Evolutionary conservation across 2,797 vertebrate species (phyloP).

Genomic region (Echiichthys vipera): DNA sequence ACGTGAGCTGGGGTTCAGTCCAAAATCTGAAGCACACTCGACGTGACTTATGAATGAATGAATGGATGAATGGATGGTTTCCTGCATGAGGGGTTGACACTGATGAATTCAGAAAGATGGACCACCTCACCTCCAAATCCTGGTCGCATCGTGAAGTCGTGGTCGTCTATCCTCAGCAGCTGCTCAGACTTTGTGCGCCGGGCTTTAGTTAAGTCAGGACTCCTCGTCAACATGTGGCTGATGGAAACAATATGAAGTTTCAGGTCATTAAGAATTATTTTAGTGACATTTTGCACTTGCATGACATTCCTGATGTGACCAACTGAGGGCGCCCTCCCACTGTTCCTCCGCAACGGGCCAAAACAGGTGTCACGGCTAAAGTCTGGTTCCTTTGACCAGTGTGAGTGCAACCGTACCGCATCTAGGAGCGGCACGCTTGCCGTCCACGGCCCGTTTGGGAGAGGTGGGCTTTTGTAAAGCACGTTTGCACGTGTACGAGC

Average conservation of each 20-base stretch:
- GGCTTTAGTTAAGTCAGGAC: conserved; percentile 91
- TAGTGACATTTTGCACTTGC: too few species aligned
- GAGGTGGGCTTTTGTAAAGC: too few species aligned
- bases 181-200: conserved; percentile 90
- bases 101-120: background rate
- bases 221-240: conserved; percentile 89
- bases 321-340: too few species aligned
- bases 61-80: background rate
- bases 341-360: too few species aligned
- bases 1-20: background rate
- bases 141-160: conserved; percentile 96
- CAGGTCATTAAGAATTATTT: background rate
- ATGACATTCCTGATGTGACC: background rate
- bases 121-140: conserved; percentile 91
- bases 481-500: too few species aligned
- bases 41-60: conserved; percentile 1
- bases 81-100: background rate
- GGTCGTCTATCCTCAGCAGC: conserved; percentile 91
- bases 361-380: too few species aligned
- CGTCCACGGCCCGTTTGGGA: too few species aligned
- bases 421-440: too few species aligned
- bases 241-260: background rate
- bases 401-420: too few species aligned
- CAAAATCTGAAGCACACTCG: background rate
- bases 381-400: too few species aligned